A percentile compares a stretch with the other conserved stretches of the same genome.
phyloP scores from a whole-genome alignment of 2,888 invertebrate genomes.

The Flexamia atlantica region DNA sequence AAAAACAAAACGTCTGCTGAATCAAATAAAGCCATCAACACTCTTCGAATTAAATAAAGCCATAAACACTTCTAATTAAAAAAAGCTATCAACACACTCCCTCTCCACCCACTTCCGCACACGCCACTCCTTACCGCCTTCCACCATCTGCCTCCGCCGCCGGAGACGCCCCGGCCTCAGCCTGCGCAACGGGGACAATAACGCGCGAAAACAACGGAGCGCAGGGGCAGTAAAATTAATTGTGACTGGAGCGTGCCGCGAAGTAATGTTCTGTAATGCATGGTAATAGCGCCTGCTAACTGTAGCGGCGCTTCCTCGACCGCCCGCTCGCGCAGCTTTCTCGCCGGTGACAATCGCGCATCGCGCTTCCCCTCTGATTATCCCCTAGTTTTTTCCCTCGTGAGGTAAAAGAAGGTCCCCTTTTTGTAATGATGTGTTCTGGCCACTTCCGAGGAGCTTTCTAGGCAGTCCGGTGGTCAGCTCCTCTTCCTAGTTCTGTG shows the following conservation, averaged over 20 bases:
- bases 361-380: background rate
- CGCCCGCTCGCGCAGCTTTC: constrained; percentile 4
- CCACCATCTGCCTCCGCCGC: background rate
- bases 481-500: background rate
- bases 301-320: constrained; percentile 30
- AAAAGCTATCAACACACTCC: too few species aligned
- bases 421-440: constrained; percentile 12
- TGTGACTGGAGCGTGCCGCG: constrained; percentile 46
- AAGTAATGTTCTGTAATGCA: constrained; percentile 22
- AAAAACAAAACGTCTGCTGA: too few species aligned
- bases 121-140: background rate
- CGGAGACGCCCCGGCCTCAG: background rate
- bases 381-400: constrained; percentile 32
- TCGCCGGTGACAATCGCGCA: constrained; percentile 5
- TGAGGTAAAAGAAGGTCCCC: constrained; percentile 13
- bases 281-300: constrained; percentile 25
- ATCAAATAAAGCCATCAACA: too few species aligned
- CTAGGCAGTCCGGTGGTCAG: background rate
- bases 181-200: constrained; percentile 10
- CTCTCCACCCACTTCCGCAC: too few species aligned
- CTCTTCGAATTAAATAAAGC: too few species aligned
- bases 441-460: background rate
- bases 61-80: too few species aligned
- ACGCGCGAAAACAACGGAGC: constrained; percentile 32
- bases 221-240: constrained; percentile 50